Conservation (phyloP, 2,888 invertebrate genomes). For the Xanthia togata region DNA sequence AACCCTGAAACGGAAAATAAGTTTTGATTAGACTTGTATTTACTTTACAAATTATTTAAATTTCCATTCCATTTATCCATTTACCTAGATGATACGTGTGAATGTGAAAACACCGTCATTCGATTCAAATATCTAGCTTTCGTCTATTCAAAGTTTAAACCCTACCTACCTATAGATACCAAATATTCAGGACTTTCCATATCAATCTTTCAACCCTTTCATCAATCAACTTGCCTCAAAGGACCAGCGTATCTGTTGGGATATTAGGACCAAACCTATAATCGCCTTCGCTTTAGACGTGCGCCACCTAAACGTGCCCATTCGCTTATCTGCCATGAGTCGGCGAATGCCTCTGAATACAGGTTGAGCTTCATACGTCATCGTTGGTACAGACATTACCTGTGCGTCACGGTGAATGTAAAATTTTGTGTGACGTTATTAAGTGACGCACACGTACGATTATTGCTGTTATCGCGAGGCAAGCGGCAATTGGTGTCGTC, state of each 20-base stretch:
- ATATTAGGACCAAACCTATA: conserved; percentile 28
- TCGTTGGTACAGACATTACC: conserved; percentile 78
- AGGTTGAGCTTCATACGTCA: conserved; percentile 79
- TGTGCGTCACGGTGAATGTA: conserved; percentile 66
- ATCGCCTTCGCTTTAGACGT: conserved; percentile 51
- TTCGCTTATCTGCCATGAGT: conserved; percentile 83
- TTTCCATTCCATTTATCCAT: background rate
- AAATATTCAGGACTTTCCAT: conserved; percentile 36
- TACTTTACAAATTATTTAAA: background rate
- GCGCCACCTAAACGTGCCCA: conserved; percentile 68
- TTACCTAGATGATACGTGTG: background rate
- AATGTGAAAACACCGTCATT: conserved; percentile 7
- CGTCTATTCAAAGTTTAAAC: conserved; percentile 18
- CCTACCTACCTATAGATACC: background rate
- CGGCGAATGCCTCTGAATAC: conserved; percentile 79
- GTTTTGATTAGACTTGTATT: background rate
- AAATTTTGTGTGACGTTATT: conserved; percentile 60
- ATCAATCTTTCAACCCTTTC: conserved; percentile 50
- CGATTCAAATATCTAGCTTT: conserved; percentile 31
- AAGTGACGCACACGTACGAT: conserved; percentile 43
- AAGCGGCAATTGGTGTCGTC: conserved; percentile 50
- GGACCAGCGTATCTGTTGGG: conserved; percentile 32
- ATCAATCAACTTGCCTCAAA: conserved; percentile 61
- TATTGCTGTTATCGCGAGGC: conserved; percentile 51
- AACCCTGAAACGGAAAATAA: background rate